These are phyloP conservation scores for Corythaixoides concolor DNA, from an alignment of 2,113 vertebrate genomes.

Conservation along the genomic window DNA sequence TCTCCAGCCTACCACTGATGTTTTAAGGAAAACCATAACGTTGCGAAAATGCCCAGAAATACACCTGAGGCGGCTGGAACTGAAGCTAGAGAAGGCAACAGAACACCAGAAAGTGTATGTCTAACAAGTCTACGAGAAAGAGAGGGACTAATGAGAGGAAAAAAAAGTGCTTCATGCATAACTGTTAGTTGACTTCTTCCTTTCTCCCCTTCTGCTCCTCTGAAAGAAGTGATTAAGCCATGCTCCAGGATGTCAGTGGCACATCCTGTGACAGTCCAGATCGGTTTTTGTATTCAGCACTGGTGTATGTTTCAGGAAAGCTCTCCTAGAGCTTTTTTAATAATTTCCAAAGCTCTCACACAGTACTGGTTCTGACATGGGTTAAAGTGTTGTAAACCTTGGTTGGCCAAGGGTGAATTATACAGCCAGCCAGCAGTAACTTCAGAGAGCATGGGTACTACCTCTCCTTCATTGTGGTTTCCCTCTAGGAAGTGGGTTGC, in stretches of 20 bases:
- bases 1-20: not conserved
- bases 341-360: not conserved
- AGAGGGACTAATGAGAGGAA: not conserved
- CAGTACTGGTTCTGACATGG: not conserved
- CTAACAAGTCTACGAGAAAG: not conserved
- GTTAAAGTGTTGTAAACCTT: not conserved
- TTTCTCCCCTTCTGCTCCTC: not conserved
- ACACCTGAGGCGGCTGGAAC: not conserved
- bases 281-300: not conserved
- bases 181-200: not conserved
- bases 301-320: not conserved
- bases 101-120: not conserved
- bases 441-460: not conserved
- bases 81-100: not conserved
- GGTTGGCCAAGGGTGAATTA: not conserved
- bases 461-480: not conserved
- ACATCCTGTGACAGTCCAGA: not conserved
- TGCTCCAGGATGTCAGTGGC: not conserved
- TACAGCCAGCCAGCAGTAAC: not conserved
- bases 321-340: not conserved
- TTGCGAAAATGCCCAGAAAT: not conserved
- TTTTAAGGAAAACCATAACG: not conserved
- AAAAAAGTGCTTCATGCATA: not conserved
- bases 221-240: not conserved
- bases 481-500: not conserved